Evolutionary conservation across 2,888 invertebrate species (phyloP).

Genomic region (Synanthedon vespiformis): DNA sequence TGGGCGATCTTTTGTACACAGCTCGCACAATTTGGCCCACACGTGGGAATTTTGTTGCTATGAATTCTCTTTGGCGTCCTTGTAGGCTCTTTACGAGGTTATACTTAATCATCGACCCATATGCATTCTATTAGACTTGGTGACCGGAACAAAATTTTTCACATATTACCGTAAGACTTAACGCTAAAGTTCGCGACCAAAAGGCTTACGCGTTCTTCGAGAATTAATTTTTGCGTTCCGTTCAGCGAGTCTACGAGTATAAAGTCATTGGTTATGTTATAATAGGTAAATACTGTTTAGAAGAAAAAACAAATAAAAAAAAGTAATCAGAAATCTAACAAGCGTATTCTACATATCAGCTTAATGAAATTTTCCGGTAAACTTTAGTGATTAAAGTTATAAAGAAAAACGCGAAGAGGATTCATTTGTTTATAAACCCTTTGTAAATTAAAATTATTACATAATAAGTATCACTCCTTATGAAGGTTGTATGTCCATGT

Average conservation of each 20-base stretch:
- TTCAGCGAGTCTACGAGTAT: no score
- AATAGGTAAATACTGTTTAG: no score
- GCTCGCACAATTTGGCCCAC: background rate
- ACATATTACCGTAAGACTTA: no score
- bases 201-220: no score
- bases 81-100: background rate
- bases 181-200: no score
- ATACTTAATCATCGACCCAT: no score
- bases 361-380: background rate
- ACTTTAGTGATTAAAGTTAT: background rate
- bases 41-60: background rate
- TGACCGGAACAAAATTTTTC: no score
- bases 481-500: constrained; percentile 64
- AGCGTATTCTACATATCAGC: background rate
- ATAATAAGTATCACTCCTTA: constrained; percentile 45
- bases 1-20: constrained; percentile 19
- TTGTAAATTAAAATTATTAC: constrained; percentile 21
- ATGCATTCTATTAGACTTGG: no score
- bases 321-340: no score
- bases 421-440: constrained; percentile 10
- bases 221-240: no score
- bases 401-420: constrained; percentile 12
- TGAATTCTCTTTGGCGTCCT: constrained; percentile 14
- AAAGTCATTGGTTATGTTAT: no score
- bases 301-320: no score